These are phyloP conservation scores for Cosmia pyralina DNA, from an alignment of 2,888 invertebrate species.

Conservation along the genomic window DNA sequence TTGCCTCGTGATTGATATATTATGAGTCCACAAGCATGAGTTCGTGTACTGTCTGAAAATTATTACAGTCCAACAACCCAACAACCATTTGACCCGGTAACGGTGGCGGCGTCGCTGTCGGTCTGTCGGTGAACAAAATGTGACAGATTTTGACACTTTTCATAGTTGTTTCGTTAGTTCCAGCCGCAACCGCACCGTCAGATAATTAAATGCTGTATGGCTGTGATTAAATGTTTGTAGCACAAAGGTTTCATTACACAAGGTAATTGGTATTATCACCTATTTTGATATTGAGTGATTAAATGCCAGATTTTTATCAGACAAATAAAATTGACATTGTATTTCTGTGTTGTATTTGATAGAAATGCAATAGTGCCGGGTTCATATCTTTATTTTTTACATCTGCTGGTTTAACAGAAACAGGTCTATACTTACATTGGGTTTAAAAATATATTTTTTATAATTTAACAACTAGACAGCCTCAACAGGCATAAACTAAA, in stretches of 20 bases:
- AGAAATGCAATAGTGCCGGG: not conserved
- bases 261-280: not conserved
- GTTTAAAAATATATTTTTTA: not conserved
- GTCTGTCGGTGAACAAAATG: not conserved
- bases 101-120: not conserved
- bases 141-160: not conserved
- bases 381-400: conserved; percentile 2
- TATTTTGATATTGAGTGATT: not conserved
- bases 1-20: not conserved
- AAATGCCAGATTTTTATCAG: not conserved
- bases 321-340: conserved; percentile 16
- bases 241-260: conserved; percentile 12
- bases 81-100: not conserved
- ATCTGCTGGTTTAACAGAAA: conserved; percentile 8
- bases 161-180: not conserved
- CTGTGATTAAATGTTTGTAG: not conserved
- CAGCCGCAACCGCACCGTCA: not conserved
- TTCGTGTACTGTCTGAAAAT: not conserved
- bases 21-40: not conserved
- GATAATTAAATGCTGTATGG: not conserved
- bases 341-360: not conserved
- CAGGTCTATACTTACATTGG: too few relatives aligned
- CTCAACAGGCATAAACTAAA: not conserved
- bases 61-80: too few relatives aligned
- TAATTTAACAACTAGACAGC: not conserved